Evolutionary conservation across 2,888 invertebrate species (phyloP).

Genomic region (Ganaspis brasiliensis): DNA sequence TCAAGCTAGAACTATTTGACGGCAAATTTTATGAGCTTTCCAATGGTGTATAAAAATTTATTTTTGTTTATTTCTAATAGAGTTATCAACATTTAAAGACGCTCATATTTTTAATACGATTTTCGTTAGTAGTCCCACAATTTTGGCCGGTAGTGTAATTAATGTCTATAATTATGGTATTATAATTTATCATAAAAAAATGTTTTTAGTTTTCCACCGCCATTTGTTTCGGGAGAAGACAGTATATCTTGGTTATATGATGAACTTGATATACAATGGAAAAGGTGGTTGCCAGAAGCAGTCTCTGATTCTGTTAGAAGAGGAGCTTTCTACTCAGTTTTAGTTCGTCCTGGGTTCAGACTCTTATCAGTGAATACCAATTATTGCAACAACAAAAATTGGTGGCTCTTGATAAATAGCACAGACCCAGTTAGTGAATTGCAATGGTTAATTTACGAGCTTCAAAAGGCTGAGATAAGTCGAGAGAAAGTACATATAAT

Average conservation of each 20-base stretch:
- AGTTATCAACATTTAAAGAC: too few species aligned
- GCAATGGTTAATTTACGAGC: constrained; percentile 96
- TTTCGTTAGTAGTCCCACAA: too few species aligned
- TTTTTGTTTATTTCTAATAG: too few species aligned
- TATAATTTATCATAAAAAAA: constrained; percentile 41
- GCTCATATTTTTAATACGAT: too few species aligned
- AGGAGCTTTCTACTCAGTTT: constrained; percentile 95
- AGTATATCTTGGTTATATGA: constrained; percentile 96
- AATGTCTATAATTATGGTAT: too few species aligned
- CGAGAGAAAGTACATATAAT: constrained; percentile 98
- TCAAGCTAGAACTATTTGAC: too few species aligned
- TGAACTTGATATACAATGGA: constrained; percentile 94
- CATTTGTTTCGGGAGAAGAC: constrained; percentile 91
- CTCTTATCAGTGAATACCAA: constrained; percentile 98
- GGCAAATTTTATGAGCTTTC: too few species aligned
- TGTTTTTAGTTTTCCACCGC: constrained; percentile 90
- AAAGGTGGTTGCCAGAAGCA: constrained; percentile 93
- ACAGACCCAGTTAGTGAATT: constrained; percentile 98
- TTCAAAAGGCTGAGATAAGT: constrained; percentile 96
- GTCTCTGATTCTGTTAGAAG: constrained; percentile 92
- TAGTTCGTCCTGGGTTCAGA: constrained; percentile 94
- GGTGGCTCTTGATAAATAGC: constrained; percentile 96
- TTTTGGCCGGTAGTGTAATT: too few species aligned
- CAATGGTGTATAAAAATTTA: too few species aligned
- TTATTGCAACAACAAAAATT: constrained; percentile 97